phyloP scores from a whole-genome alignment of 2,113 vertebrate genomes.

The Hystrix cristata region DNA sequence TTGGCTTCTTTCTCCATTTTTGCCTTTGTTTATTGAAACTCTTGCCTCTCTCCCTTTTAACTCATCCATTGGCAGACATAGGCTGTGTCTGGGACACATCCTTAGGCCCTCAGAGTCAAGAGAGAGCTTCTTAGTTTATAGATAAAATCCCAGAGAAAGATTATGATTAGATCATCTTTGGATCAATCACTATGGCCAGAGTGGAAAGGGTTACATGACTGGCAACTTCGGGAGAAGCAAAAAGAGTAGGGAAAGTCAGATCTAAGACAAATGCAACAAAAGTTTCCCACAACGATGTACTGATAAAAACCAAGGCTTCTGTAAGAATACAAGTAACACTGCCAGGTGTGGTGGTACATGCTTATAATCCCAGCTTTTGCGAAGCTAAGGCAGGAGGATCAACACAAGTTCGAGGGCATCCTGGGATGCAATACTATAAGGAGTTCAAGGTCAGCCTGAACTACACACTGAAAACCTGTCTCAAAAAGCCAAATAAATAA shows the following conservation, averaged over 20 bases:
- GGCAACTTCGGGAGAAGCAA: neutral
- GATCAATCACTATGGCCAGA: neutral
- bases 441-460: neutral
- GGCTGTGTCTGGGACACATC: neutral
- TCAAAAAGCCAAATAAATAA: neutral
- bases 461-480: neutral
- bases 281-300: neutral
- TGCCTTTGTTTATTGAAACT: neutral
- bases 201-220: neutral
- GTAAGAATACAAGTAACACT: neutral
- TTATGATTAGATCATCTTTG: conserved; percentile 19
- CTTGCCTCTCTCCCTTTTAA: neutral
- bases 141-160: neutral
- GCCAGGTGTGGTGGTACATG: neutral
- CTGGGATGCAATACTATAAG: no score
- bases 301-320: neutral
- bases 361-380: neutral
- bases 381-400: neutral
- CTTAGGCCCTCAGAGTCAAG: neutral
- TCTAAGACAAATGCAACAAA: neutral
- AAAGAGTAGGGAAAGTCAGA: neutral
- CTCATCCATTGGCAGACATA: neutral
- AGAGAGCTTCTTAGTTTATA: conserved; percentile 17
- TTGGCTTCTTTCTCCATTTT: neutral
- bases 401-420: neutral